phyloP scores from a whole-genome alignment of 2,888 invertebrate species.

The Alsophila aescularia region DNA sequence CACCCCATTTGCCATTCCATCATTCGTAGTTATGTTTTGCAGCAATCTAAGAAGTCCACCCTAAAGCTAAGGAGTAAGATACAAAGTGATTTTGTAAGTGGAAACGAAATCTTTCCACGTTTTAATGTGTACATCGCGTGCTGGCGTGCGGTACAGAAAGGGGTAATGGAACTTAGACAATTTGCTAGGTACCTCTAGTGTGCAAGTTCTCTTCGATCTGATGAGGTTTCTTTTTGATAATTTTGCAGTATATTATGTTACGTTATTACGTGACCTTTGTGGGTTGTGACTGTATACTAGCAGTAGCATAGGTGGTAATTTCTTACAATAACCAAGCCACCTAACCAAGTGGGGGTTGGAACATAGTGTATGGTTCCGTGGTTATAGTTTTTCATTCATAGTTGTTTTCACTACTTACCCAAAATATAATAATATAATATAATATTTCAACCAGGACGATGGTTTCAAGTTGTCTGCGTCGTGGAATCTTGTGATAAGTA shows the following conservation, averaged over 20 bases:
- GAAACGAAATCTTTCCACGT: conserved; percentile 73
- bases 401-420: too few species aligned
- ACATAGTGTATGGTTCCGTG: too few species aligned
- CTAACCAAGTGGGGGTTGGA: too few species aligned
- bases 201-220: conserved; percentile 24
- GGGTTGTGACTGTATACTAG: not conserved
- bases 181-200: conserved; percentile 43
- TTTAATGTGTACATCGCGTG: conserved; percentile 80
- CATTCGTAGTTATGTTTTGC: not conserved
- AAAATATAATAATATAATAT: too few species aligned
- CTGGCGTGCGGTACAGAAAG: conserved; percentile 56
- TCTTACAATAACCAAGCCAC: too few species aligned
- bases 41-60: conserved; percentile 25
- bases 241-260: conserved; percentile 12
- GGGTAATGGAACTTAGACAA: conserved; percentile 63
- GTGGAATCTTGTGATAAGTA: too few species aligned
- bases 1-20: too few species aligned
- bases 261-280: not conserved
- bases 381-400: too few species aligned
- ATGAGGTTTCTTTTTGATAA: conserved; percentile 35
- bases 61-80: conserved; percentile 57
- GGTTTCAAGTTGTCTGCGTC: too few species aligned
- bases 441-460: too few species aligned
- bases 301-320: too few species aligned
- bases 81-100: conserved; percentile 80